A percentile compares a stretch with the other conserved stretches of the same genome.
Evolutionary conservation across 1,140 invertebrate genomes (phyloP).

Genomic region (Adoxophyes honmai): DNA sequence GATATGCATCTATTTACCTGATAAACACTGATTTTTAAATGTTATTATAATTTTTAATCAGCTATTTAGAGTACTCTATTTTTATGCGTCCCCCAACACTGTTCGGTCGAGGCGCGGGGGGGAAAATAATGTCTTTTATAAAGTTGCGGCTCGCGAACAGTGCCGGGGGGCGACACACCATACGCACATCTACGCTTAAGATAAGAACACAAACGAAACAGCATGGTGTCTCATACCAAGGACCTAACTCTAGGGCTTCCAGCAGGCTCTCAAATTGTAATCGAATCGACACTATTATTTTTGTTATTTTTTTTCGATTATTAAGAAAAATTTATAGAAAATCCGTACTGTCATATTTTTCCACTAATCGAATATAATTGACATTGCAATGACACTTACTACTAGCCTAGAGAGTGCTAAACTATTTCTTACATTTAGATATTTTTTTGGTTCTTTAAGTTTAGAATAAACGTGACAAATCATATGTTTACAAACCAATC

Average conservation of each 20-base stretch:
- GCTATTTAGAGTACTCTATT: conserved; percentile 52
- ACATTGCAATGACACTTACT: conserved; percentile 74
- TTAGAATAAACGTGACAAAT: conserved; percentile 31
- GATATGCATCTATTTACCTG: conserved; percentile 74
- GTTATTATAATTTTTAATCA: conserved; percentile 34
- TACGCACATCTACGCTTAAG: conserved; percentile 53
- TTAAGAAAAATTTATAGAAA: conserved; percentile 66
- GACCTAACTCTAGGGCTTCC: conserved; percentile 32
- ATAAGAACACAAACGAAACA: conserved; percentile 30
- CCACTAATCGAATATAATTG: conserved; percentile 75
- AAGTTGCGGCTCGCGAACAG: neutral
- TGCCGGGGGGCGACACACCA: conserved; percentile 34
- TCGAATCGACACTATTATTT: conserved; percentile 27
- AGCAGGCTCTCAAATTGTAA: conserved; percentile 33
- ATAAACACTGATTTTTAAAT: conserved; percentile 50
- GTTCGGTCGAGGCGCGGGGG: conserved; percentile 36
- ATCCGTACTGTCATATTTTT: conserved; percentile 57
- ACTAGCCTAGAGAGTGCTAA: conserved; percentile 70
- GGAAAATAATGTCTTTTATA: conserved; percentile 16
- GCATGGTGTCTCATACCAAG: conserved; percentile 32
- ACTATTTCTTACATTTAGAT: conserved; percentile 61
- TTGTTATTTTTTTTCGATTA: conserved; percentile 33
- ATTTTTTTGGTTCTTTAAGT: conserved; percentile 60
- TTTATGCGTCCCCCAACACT: conserved; percentile 45
- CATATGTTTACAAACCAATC: conserved; percentile 19